phyloP scores from a whole-genome alignment of 1,140 invertebrate species.

The Ladona fulva region DNA sequence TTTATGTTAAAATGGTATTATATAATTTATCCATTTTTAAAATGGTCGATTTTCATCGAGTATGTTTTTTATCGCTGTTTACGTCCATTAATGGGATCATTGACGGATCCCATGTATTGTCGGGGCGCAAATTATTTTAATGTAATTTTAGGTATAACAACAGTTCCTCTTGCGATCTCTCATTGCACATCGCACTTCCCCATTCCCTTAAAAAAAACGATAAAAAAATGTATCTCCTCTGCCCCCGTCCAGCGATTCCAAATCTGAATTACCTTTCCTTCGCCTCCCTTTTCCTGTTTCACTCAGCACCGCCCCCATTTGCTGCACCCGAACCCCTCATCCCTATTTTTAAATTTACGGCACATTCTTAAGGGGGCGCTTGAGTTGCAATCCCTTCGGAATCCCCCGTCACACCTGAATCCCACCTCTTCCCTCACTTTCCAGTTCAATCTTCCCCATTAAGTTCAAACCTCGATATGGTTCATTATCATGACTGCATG shows the following conservation, averaged over 20 bases:
- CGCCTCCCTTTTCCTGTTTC: neutral
- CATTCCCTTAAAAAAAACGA: neutral
- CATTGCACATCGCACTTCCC: neutral
- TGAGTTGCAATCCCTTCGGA: neutral
- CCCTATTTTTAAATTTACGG: neutral
- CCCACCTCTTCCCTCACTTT: neutral
- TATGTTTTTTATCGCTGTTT: neutral
- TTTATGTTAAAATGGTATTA: neutral
- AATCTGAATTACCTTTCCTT: neutral
- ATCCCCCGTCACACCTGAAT: neutral
- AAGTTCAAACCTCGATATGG: constrained; percentile 8
- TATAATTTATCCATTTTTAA: neutral
- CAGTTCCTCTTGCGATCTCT: neutral
- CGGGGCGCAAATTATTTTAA: neutral
- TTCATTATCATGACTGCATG: constrained; percentile 3
- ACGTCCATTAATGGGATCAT: neutral
- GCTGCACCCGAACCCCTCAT: neutral
- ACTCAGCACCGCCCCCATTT: neutral
- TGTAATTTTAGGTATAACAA: neutral
- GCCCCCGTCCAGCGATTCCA: neutral
- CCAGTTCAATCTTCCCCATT: neutral
- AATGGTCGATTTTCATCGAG: neutral
- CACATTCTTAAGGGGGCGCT: neutral
- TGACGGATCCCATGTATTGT: neutral
- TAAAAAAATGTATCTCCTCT: neutral